Base-by-base conservation (phyloP, 92 coral and sea anemone genomes). In the Bergia sp. region DNA sequence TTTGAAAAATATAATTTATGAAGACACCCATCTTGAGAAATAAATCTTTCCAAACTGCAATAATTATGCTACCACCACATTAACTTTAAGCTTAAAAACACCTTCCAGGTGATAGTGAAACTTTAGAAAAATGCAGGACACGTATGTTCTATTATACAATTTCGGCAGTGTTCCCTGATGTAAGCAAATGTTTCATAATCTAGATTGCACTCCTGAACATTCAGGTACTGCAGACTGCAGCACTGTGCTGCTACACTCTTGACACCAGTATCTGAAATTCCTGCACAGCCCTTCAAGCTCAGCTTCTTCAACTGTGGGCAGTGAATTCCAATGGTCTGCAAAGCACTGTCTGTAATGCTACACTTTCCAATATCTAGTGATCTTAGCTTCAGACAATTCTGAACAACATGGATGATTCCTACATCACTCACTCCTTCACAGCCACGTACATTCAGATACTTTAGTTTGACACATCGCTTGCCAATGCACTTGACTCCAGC, bases 251-350 rank as follows among this genome's bases (percentile, higher is more conserved):
- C 97, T 75, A 97, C 91, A 64, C 97, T 93, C 81, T 89, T 93
- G 83, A 96, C 83, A 4, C 99, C 99, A 12, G 91, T 75, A 86
- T 95, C 97, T 29, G 98, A 87, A 72, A 96, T 91, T 21, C 89
- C 88, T 0, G 89, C 88, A 84, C 99, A 97, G 5, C 99, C 98
- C 82, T 93, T 91, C 42, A 97, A 92, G 47, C 99, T 97, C 53
- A 97, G 96, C 71, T 96, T 96, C 92, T 92, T 96, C 74, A 97
- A 91, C 94, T 97, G 99, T 73, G 99, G 99, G 82, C 99, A 97
- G 84, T 97, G 99, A 71, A 97, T 97, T 47, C 97, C 98, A 40
- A 97, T 92, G 5, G 98, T 92, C 79, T 96, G 95, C 88, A 97
- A 76, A 5, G 90, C 95, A 87, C 81, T 96, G 93, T 97, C 98